Conservation (phyloP, 2,888 invertebrate genomes). For the Incurvaria masculella region DNA sequence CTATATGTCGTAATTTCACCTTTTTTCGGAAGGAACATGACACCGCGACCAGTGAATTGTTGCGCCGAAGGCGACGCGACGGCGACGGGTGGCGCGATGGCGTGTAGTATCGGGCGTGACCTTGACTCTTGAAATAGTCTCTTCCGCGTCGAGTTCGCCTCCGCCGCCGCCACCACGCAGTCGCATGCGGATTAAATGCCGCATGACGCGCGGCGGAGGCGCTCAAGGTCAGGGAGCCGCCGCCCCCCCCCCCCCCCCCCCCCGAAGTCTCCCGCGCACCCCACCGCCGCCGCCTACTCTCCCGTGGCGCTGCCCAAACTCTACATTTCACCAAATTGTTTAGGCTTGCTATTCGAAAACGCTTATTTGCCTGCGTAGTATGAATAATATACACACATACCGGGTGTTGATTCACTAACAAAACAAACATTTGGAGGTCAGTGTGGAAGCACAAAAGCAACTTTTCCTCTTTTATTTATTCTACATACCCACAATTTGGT, state of each 20-base stretch:
- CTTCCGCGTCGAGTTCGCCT: conserved; percentile 39
- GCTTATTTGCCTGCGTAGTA: conserved; percentile 7
- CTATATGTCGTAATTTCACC: no score
- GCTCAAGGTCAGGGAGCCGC: conserved; percentile 28
- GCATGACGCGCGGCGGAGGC: conserved; percentile 32
- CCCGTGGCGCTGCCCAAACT: neutral
- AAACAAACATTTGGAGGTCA: no score
- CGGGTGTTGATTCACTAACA: no score
- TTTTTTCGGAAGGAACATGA: no score
- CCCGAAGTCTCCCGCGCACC: neutral
- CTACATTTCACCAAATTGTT: neutral
- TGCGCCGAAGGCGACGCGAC: conserved; percentile 5
- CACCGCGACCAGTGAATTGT: no score
- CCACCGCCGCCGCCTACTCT: neutral
- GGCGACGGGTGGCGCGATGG: conserved; percentile 21
- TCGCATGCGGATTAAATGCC: conserved; percentile 50
- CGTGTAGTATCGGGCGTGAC: conserved; percentile 38
- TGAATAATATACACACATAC: no score
- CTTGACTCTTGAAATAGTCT: conserved; percentile 56
- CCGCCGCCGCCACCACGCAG: no score
- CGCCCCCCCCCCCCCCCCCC: no score
- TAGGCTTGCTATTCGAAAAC: neutral
- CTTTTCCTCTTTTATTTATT: no score
- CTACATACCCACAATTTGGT: no score
- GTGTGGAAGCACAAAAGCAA: no score